A percentile compares a stretch with the other conserved stretches of the same genome.
Conservation (phyloP, 2,797 vertebrate species). For the Chelon labrosus region DNA sequence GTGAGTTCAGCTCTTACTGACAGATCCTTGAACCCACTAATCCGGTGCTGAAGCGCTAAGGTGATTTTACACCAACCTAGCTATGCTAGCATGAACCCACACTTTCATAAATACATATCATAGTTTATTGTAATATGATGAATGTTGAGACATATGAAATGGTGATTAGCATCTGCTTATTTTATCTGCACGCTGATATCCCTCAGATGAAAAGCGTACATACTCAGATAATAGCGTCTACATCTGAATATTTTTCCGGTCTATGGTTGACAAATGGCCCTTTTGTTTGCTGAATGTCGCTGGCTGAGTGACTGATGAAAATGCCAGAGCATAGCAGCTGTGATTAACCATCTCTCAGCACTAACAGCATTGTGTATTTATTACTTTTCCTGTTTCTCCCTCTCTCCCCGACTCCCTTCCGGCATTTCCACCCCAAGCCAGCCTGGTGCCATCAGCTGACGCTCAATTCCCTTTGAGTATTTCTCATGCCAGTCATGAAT, state of each 20-base stretch:
- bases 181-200: neutral
- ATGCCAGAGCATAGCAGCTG: constrained; percentile 32
- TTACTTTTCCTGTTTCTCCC: constrained; percentile 64
- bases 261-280: constrained; percentile 16
- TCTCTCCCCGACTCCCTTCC: constrained; percentile 36
- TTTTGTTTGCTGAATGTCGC: constrained; percentile 36
- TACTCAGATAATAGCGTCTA: neutral
- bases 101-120: constrained; percentile 10
- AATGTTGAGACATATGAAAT: neutral
- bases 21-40: constrained; percentile 8
- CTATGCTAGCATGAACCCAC: neutral
- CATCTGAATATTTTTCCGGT: constrained; percentile 31
- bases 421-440: constrained; percentile 28
- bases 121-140: too few relatives aligned
- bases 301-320: constrained; percentile 45
- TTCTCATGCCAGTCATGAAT: constrained; percentile 73
- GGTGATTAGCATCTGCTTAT: neutral
- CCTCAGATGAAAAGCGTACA: constrained; percentile 1
- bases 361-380: constrained; percentile 56
- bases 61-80: constrained; percentile 16
- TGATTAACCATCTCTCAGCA: constrained; percentile 36
- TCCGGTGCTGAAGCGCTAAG: neutral
- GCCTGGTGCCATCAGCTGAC: constrained; percentile 37
- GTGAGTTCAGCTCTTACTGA: neutral
- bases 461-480: constrained; percentile 52